phyloP scores from a whole-genome alignment of 2,888 invertebrate genomes.

The Eupithecia tripunctaria region DNA sequence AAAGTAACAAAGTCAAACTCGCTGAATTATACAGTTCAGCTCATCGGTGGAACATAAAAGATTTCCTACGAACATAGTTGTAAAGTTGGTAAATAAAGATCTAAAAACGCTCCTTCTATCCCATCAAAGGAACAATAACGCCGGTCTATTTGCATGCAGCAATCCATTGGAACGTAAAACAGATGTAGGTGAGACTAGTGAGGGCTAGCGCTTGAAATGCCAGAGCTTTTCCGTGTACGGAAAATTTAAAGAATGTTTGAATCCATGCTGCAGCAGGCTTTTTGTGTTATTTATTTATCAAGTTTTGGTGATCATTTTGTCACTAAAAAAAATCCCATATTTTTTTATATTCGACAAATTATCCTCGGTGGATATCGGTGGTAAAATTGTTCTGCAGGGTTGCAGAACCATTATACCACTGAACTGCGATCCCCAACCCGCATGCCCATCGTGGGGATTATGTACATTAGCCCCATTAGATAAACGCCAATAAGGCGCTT shows the following conservation, averaged over 20 bases:
- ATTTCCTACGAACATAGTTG: constrained; percentile 35
- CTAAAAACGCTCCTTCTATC: constrained; percentile 51
- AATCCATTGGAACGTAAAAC: constrained; percentile 75
- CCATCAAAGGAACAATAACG: constrained; percentile 71
- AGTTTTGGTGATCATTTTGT: too few species aligned
- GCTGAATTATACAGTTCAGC: constrained; percentile 16
- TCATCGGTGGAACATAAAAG: constrained; percentile 33
- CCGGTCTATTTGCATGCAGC: constrained; percentile 71
- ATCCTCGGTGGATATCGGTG: too few species aligned
- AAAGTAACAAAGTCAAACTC: constrained; percentile 16
- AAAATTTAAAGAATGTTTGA: background rate
- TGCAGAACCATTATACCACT: too few species aligned
- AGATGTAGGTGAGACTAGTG: constrained; percentile 63
- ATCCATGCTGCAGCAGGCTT: background rate
- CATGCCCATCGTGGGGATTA: too few species aligned
- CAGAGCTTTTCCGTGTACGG: background rate
- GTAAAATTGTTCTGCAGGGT: too few species aligned
- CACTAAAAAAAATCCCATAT: too few species aligned
- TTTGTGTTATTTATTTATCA: too few species aligned
- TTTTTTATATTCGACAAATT: too few species aligned
- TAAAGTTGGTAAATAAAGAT: constrained; percentile 54
- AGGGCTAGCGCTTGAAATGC: constrained; percentile 6
- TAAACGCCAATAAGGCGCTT: too few species aligned
- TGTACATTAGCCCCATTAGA: too few species aligned
- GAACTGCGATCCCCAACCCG: too few species aligned